phyloP scores from a whole-genome alignment of 2,888 invertebrate species.

The Callosobruchus maculatus region DNA sequence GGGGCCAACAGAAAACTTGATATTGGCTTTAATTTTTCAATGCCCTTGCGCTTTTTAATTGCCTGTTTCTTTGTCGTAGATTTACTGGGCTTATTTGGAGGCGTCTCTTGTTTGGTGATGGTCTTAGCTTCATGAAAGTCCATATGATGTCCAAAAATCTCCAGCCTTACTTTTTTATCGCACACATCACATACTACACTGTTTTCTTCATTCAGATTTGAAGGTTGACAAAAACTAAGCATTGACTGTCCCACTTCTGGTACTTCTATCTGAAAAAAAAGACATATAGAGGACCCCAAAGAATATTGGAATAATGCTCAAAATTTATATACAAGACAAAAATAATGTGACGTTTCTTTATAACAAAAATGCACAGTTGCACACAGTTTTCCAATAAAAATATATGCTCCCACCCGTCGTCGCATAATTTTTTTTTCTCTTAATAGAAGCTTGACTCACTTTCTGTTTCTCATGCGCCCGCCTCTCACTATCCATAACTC shows the following conservation, averaged over 20 bases:
- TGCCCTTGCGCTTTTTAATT: neutral
- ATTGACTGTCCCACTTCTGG: neutral
- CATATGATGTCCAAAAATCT: slow-evolving; percentile 14
- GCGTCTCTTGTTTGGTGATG: neutral
- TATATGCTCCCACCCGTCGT: no score
- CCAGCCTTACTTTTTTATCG: slow-evolving; percentile 7
- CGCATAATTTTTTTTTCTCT: no score
- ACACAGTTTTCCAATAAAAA: no score
- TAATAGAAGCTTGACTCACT: no score
- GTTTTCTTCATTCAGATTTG: slow-evolving; percentile 11
- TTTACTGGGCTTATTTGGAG: slow-evolving; percentile 6
- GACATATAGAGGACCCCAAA: neutral
- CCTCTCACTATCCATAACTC: no score
- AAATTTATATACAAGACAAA: no score
- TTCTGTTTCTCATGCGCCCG: no score
- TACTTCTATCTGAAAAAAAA: neutral
- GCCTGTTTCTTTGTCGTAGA: neutral
- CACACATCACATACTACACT: slow-evolving; percentile 3
- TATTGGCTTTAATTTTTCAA: neutral
- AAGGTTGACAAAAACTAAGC: neutral
- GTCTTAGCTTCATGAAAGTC: neutral
- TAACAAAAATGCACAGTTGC: no score
- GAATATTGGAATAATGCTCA: slow-evolving; percentile 48
- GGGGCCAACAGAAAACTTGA: neutral
- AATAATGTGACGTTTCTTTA: no score